Base-by-base conservation (phyloP, 2,888 invertebrate species). In the Trilocha varians region DNA sequence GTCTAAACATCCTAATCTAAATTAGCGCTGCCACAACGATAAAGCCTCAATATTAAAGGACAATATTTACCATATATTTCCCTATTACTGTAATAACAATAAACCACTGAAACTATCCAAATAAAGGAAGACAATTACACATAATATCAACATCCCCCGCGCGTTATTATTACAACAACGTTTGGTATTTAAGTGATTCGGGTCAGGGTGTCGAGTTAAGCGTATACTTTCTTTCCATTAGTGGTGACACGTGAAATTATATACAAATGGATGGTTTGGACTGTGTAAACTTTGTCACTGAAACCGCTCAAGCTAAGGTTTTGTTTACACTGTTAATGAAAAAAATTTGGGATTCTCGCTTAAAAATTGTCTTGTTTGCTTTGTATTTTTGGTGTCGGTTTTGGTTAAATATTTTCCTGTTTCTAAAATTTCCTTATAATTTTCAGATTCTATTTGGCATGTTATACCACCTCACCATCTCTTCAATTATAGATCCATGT, bases 141-240 rank as follows among this genome's bases (percentile, higher is more conserved):
- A n/a, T 15, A 9, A 34, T 13, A 16, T 35, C 34, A 34, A 38
- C 17, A 14, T 34, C n/a, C 13, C 14, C 9, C 32, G 16, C 36
- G 32, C 32, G 18, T 45, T 46, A 42, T 53, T 56, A 55, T 57
- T 44, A 51, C 48, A 52, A 49, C 58, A 51, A 43, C 38, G 52
- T 55, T 59, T 58, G 52, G 63, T 65, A 62, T 62, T 55, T 56
- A 61, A 53, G 46, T 53, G 58, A 74, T 66, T 64, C 62, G 53
- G 71, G 74, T 70, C 71, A 70, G 55, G 57, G 57, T 65, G 65
- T 66, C 60, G 59, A 62, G 52, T 50, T 49, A 54, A 61, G 57
- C 53, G 55, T 61, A 65, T 59, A 58, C 59, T 66, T 67, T 68
- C 59, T 65, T 25, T 70, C 70, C 71, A 73, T 71, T 75, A 74